A percentile compares a stretch with the other conserved stretches of the same genome.
Evolutionary conservation across 2,797 vertebrate genomes (phyloP).

Genomic region (Arctocebus calabarensis): DNA sequence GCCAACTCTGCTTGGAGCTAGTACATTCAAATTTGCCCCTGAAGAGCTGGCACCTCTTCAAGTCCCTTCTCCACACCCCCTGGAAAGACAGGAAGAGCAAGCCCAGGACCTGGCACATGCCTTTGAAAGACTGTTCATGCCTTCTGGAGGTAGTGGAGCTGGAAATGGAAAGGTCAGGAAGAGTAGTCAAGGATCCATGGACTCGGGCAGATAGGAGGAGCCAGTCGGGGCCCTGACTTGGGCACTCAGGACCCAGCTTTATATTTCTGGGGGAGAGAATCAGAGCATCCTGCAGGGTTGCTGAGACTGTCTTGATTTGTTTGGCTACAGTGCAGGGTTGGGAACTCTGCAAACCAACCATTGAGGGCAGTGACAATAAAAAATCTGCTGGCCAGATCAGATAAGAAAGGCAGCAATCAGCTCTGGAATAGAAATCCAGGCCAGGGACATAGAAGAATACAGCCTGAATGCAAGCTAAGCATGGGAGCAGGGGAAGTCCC

Average conservation of each 20-base stretch:
- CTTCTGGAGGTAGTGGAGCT: neutral
- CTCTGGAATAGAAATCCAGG: neutral
- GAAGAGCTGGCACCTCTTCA: neutral
- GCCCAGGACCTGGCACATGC: slow-evolving; percentile 23
- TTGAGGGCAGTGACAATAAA: neutral
- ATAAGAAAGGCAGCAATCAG: neutral
- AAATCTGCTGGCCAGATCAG: neutral
- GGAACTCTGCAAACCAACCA: neutral
- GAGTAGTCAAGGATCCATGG: neutral
- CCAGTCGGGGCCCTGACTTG: neutral
- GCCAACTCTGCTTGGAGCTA: slow-evolving; percentile 38
- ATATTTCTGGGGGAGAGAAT: neutral
- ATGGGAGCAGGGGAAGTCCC: neutral
- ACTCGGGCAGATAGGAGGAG: neutral
- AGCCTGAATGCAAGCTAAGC: neutral
- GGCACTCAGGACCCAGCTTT: neutral
- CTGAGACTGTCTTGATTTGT: neutral
- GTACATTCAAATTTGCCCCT: neutral
- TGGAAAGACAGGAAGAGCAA: neutral
- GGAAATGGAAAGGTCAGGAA: neutral
- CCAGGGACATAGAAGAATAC: neutral
- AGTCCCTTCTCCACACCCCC: neutral
- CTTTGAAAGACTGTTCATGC: neutral
- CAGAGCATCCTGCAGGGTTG: neutral
- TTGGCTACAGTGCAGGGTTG: neutral